phyloP scores from a whole-genome alignment of 2,113 vertebrate genomes.

The Jacana jacana region DNA sequence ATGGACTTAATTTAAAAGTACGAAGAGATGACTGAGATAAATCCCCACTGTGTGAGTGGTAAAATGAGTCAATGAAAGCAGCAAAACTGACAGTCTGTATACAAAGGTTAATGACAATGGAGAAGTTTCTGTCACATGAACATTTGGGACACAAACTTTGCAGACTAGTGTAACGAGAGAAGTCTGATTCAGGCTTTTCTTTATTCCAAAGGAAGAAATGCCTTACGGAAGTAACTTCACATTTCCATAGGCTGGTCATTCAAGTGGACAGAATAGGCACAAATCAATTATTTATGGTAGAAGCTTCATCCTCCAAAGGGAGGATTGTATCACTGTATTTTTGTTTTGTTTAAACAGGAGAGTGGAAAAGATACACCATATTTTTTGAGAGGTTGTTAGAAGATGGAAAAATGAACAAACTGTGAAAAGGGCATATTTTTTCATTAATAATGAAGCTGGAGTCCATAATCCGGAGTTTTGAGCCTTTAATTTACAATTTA shows the following conservation, averaged over 20 bases:
- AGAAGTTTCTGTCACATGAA: background rate
- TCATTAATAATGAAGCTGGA: conserved; percentile 53
- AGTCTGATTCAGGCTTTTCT: background rate
- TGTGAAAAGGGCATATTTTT: conserved; percentile 43
- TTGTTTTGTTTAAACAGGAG: background rate
- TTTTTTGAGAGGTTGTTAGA: background rate
- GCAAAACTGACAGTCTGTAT: background rate
- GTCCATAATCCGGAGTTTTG: conserved; percentile 59
- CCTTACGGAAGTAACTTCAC: background rate
- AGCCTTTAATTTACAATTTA: conserved; percentile 72
- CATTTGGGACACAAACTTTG: background rate
- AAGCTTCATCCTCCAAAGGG: background rate
- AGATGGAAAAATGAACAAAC: background rate
- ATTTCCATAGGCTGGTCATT: background rate
- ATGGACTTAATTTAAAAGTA: background rate
- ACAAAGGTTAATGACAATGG: background rate
- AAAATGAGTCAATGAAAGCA: background rate
- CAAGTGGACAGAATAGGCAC: background rate
- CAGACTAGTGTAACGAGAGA: background rate
- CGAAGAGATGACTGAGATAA: background rate
- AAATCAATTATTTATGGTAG: background rate
- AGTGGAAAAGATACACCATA: background rate
- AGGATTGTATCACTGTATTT: background rate
- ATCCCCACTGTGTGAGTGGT: background rate
- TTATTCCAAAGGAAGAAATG: background rate